These are phyloP conservation scores for Stichopus chloronotus DNA, from an alignment of 35 echinoderm and acorn worm species.

Conservation along the genomic window DNA sequence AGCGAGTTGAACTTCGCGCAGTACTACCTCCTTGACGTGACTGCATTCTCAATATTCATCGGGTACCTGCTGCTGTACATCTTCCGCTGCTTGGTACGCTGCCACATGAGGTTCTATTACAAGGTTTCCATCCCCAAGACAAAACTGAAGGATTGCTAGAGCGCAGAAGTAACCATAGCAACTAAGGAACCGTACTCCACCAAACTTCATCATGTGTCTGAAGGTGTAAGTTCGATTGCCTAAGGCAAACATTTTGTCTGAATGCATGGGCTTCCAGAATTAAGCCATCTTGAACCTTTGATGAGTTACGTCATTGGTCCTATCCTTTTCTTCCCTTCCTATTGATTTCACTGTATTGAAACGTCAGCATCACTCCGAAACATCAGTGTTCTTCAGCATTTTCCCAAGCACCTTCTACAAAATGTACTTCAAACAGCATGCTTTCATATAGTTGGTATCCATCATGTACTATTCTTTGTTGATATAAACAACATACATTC, in stretches of 20 bases:
- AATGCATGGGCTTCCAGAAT: slow-evolving; percentile 1
- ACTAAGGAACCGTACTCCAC: neutral
- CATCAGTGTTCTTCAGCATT: too few relatives aligned
- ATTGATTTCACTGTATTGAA: too few relatives aligned
- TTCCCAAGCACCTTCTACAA: too few relatives aligned
- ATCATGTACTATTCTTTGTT: too few relatives aligned
- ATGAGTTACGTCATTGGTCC: neutral
- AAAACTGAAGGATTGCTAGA: slow-evolving; percentile 46
- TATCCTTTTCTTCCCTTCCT: too few relatives aligned
- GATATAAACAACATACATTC: too few relatives aligned
- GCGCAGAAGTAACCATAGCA: neutral
- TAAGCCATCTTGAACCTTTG: neutral
- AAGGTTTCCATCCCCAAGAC: slow-evolving; percentile 29
- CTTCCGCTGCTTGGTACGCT: neutral
- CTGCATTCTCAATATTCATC: slow-evolving; percentile 37
- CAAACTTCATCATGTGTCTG: neutral
- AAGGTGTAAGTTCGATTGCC: too few relatives aligned
- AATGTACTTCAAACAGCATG: too few relatives aligned
- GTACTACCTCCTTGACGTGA: slow-evolving; percentile 59
- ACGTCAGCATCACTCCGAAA: too few relatives aligned
- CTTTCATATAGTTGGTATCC: too few relatives aligned
- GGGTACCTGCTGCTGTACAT: neutral
- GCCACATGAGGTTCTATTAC: slow-evolving; percentile 48
- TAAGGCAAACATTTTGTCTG: neutral
- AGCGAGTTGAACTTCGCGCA: slow-evolving; percentile 47